Percentiles rank a stretch among this genome's conserved stretches.
phyloP scores from a whole-genome alignment of 2,797 vertebrate species.

The Hyperoplus lanceolatus region DNA sequence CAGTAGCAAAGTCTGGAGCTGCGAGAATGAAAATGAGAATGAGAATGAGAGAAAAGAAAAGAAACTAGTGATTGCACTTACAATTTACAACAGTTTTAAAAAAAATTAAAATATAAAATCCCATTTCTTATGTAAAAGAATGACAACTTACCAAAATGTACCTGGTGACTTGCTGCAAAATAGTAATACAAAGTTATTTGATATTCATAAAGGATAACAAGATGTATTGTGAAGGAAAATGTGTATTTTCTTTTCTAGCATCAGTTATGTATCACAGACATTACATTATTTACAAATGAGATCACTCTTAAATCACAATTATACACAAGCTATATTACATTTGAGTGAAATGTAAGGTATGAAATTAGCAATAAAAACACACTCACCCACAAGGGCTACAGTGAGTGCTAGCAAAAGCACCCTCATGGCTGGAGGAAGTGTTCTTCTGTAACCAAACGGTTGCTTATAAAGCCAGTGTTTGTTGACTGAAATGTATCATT shows the following conservation, averaged over 20 bases:
- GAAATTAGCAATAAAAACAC: background rate
- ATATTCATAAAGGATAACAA: background rate
- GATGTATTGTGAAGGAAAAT: background rate
- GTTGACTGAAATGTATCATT: constrained; percentile 63
- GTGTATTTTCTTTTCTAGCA: background rate
- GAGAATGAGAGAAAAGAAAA: constrained; percentile 9
- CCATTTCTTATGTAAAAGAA: constrained; percentile 5
- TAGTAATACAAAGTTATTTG: constrained; percentile 25
- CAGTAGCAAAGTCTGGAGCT: constrained; percentile 80
- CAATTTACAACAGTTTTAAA: background rate
- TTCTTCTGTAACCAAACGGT: background rate
- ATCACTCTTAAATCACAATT: background rate
- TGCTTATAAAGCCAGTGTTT: constrained; percentile 68
- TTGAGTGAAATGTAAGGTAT: no score
- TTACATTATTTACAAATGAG: background rate
- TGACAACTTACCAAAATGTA: constrained; percentile 75
- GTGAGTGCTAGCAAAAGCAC: constrained; percentile 75
- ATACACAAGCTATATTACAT: no score
- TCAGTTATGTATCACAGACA: background rate
- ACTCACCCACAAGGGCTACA: constrained; percentile 79
- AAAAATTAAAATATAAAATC: background rate
- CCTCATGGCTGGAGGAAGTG: constrained; percentile 77
- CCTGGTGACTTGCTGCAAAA: constrained; percentile 73
- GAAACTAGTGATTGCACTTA: background rate
- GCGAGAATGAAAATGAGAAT: background rate